Evolutionary conservation across 2,888 invertebrate genomes (phyloP).

Genomic region (Metacarcinus magister): DNA sequence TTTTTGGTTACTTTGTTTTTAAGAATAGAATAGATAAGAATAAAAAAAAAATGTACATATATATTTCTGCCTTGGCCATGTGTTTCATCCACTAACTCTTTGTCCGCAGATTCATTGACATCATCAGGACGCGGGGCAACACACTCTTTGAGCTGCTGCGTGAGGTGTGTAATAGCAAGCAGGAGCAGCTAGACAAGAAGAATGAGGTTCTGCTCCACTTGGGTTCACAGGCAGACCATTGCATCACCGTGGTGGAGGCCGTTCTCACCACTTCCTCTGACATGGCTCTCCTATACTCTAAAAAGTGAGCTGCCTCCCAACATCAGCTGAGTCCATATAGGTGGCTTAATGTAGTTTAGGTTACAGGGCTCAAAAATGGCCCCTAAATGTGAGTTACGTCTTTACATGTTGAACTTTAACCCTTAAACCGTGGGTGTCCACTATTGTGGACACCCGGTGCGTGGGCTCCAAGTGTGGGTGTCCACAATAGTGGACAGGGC

Average conservation of each 20-base stretch:
- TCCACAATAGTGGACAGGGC: too few species aligned
- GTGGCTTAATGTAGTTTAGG: background rate
- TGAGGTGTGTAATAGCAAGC: conserved; percentile 91
- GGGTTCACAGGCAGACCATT: conserved; percentile 94
- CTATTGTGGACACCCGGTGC: too few species aligned
- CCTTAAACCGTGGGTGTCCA: too few species aligned
- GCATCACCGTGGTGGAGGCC: conserved; percentile 92
- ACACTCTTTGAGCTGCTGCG: conserved; percentile 86
- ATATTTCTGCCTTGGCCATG: background rate
- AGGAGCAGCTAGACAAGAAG: conserved; percentile 93
- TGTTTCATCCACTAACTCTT: background rate
- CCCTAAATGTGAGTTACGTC: too few species aligned
- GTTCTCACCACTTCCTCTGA: conserved; percentile 92
- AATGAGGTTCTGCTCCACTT: conserved; percentile 92
- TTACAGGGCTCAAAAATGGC: too few species aligned
- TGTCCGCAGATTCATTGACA: conserved; percentile 73
- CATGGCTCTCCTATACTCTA: conserved; percentile 92
- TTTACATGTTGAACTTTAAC: background rate
- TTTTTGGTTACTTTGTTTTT: background rate
- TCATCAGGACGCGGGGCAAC: conserved; percentile 74
- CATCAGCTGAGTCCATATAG: too few species aligned
- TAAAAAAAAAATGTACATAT: background rate
- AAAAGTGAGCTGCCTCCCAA: conserved; percentile 88
- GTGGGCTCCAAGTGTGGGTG: too few species aligned
- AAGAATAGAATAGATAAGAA: background rate